A percentile compares a stretch with the other conserved stretches of the same genome.
These are phyloP conservation scores for Thymelicus sylvestris DNA, from an alignment of 2,888 invertebrate species.

Conservation along the genomic window DNA sequence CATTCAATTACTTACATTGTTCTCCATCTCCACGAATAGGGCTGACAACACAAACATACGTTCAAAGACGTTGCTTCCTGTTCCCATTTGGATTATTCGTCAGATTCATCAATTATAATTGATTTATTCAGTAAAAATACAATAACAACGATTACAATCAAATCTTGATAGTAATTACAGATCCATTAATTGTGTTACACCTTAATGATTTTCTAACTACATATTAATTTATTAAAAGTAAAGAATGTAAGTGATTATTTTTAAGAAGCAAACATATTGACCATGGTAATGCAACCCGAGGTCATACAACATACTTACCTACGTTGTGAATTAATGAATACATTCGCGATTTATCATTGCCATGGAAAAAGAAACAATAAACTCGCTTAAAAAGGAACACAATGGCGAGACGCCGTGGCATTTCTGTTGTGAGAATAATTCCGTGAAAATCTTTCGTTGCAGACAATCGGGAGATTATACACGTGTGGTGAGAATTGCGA, in stretches of 20 bases:
- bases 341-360: constrained; percentile 31
- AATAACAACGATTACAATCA: no score
- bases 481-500: constrained; percentile 7
- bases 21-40: no score
- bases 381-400: constrained; percentile 29
- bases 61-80: no score
- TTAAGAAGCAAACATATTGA: not conserved
- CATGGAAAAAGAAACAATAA: constrained; percentile 32
- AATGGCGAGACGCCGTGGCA: constrained; percentile 29
- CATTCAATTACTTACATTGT: no score
- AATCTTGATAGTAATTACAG: no score
- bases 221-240: no score
- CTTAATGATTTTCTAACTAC: no score
- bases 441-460: constrained; percentile 22
- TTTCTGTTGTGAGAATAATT: constrained; percentile 31
- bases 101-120: no score
- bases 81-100: no score
- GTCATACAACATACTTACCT: not conserved
- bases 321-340: constrained; percentile 21
- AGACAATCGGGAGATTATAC: constrained; percentile 21
- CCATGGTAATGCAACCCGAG: not conserved
- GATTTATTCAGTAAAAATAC: no score
- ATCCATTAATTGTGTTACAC: no score
- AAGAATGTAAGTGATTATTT: not conserved
- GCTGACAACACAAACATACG: no score